phyloP scores from a whole-genome alignment of 2,888 invertebrate genomes.

The Molanna angustata region DNA sequence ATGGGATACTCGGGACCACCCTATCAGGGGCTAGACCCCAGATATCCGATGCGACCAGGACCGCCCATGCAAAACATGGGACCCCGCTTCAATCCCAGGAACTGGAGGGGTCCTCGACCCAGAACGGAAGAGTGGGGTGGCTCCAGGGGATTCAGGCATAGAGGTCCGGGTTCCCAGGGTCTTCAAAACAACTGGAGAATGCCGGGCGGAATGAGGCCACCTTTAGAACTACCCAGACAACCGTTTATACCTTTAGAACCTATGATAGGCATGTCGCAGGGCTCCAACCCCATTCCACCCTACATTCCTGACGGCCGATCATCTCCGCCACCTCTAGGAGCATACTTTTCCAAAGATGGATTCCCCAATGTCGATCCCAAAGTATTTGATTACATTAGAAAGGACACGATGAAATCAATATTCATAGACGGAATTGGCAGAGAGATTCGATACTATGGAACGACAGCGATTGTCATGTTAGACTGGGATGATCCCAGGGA shows the following conservation, averaged over 20 bases:
- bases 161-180: slow-evolving; percentile 42
- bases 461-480: slow-evolving; percentile 80
- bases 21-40: neutral
- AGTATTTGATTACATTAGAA: slow-evolving; percentile 49
- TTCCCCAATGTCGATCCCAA: slow-evolving; percentile 45
- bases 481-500: slow-evolving; percentile 84
- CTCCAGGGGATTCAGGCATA: slow-evolving; percentile 40
- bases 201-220: slow-evolving; percentile 37
- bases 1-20: neutral
- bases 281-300: slow-evolving; percentile 42
- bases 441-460: slow-evolving; percentile 83
- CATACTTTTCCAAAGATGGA: slow-evolving; percentile 42
- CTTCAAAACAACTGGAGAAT: slow-evolving; percentile 41
- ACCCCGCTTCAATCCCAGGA: slow-evolving; percentile 32
- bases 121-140: slow-evolving; percentile 43
- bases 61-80: slow-evolving; percentile 1
- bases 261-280: slow-evolving; percentile 44
- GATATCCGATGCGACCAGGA: neutral
- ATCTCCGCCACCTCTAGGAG: slow-evolving; percentile 47
- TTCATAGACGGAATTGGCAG: slow-evolving; percentile 77
- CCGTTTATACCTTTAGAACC: slow-evolving; percentile 41
- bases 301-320: slow-evolving; percentile 41
- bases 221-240: slow-evolving; percentile 37
- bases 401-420: slow-evolving; percentile 74
- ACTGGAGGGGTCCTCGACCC: slow-evolving; percentile 46